Base-by-base conservation (phyloP, 2,113 vertebrate species). In the Mirounga angustirostris region DNA sequence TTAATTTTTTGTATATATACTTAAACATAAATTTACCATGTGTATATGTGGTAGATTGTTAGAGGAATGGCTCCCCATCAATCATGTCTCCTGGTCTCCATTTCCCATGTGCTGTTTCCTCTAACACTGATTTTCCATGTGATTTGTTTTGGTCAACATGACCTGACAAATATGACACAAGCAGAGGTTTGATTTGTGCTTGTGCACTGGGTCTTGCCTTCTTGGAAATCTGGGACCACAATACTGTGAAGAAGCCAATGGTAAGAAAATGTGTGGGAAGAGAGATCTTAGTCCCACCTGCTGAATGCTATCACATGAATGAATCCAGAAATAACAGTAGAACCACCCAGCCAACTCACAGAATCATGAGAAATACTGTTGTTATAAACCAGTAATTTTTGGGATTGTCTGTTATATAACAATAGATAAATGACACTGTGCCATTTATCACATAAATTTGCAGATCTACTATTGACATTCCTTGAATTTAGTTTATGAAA, bases 401-500 rank as follows among this genome's bases (percentile, higher is more conserved):
- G 76, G 50, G 36, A 50, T 67, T 40, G 24, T 30, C 46, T 89
- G 46, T 18, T 86, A 33, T 6, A 4, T 9, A 54, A 69, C 59
- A 89, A 63, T 16, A 92, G n/a, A 84, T n/a, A 69, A 69, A 22
- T 82, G 43, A 61, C 8, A 40, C 69, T 14, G 9, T 40, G 5
- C 22, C 56, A 95, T 7, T 43, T 65, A 30, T 6, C 63, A 65
- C 28, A 71, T n/a, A 89, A 43, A 79, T 22, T 50, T 9, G 30
- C 40, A 76, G 46, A n/a, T 74, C 74, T 8, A 18, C 7, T 52
- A 7, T 1, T 82, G 36, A 63, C 13, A 83, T 18, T 92, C 21
- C 63, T 71, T 65, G 36, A 80, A 50, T 86, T 93, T 79, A 65
- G n/a, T 63, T 95, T 36, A 89, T 90, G 56, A 95, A 95, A 33